Evolutionary conservation across 2,797 vertebrate species (phyloP), one percentile per base, ranked within the genome.

Genomic region (Rhadinocentrus ornatus): DNA sequence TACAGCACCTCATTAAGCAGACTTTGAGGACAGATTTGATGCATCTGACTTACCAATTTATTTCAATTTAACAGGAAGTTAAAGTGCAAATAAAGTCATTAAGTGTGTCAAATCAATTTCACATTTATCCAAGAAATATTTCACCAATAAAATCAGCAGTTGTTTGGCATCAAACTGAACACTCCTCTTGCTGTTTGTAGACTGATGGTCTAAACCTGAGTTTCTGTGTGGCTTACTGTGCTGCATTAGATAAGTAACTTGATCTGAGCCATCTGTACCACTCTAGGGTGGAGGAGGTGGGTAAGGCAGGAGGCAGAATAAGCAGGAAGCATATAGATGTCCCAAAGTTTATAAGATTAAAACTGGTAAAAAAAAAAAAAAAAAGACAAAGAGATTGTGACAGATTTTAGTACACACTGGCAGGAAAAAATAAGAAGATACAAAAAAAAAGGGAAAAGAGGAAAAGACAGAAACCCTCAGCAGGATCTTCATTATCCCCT

Each of bases 201-300:
- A 31, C 1, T 24, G 32, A 39, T 31, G 34, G 35, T 65, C 48
- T 54, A 41, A 80, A 26, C 18, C 20, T 80, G 48, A 58, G 16
- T 54, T 66, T 66, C 55, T 73, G 24, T 65, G 75, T 26, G 57
- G 67, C 44, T 6, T 12, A 24, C 74, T 83, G 79, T 34, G 31
- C 52, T 55, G 53, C 26, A 69, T 80, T 82, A 88, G 82, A 73
- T 68, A 71, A 62, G 89, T 90, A 93, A 92, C 86, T 75, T 84
- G 91, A 93, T 86, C 87, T 81, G 74, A 69, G 81, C 74, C 77
- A 55, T 79, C 71, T 73, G 53, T 77, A 62, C 66, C 41, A 50
- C 85, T 85, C 80, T 22, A 22, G 73, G 82, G 81, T 83, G 72
- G 26, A 67, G 78, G 76, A 61, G 75, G 61, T 46, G 65, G 55